phyloP scores from a whole-genome alignment of 2,888 invertebrate genomes.

The Cosmopolites sordidus region DNA sequence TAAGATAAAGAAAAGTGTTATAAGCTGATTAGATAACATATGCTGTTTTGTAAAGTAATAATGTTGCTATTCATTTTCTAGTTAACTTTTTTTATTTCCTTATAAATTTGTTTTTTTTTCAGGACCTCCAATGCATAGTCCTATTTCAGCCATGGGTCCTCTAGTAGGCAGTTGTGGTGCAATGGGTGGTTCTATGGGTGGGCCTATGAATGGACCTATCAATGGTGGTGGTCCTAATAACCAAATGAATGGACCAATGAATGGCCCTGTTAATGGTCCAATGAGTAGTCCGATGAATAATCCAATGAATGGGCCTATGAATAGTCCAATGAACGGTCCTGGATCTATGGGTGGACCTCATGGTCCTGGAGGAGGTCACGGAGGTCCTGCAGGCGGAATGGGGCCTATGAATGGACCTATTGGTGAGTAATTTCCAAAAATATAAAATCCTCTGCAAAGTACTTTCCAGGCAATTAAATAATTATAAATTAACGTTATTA shows the following conservation, averaged over 20 bases:
- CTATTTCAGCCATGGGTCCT: conserved; percentile 64
- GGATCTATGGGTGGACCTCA: conserved; percentile 24
- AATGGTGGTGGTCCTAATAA: conserved; percentile 57
- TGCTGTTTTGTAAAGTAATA: neutral
- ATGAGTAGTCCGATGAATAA: conserved; percentile 63
- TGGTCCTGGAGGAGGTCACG: conserved; percentile 43
- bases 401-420: conserved; percentile 40
- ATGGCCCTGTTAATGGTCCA: conserved; percentile 67
- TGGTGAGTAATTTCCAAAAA: too few species aligned
- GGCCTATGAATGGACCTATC: conserved; percentile 57
- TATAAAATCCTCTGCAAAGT: too few species aligned
- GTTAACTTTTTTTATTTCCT: neutral
- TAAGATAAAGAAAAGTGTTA: neutral
- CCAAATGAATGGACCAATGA: conserved; percentile 67
- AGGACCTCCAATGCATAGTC: conserved; percentile 55
- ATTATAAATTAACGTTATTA: too few species aligned
- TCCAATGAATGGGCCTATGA: conserved; percentile 54
- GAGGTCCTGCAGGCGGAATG: conserved; percentile 23
- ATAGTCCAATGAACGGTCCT: conserved; percentile 50
- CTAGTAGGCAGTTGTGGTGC: conserved; percentile 36
- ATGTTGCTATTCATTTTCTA: neutral
- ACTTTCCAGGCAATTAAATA: too few species aligned
- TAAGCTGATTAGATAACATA: neutral
- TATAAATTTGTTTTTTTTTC: neutral
- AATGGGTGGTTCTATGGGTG: conserved; percentile 45